Percentiles rank a stretch among this genome's conserved stretches.
phyloP scores from a whole-genome alignment of 2,113 vertebrate genomes.

The Dromas ardeola region DNA sequence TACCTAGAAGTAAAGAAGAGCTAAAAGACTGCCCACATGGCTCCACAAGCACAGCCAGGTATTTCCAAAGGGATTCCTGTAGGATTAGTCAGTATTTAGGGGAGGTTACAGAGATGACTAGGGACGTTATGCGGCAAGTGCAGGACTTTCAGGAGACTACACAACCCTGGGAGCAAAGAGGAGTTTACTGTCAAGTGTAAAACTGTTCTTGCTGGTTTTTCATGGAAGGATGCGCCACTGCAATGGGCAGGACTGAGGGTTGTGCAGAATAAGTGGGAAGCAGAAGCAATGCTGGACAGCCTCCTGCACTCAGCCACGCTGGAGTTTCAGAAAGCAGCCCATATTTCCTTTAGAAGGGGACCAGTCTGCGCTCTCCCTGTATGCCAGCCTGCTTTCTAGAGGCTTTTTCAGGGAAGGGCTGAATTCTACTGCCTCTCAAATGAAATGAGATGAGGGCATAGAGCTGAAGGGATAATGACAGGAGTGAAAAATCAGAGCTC shows the following conservation, averaged over 20 bases:
- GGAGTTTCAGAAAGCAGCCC: not conserved
- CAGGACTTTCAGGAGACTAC: not conserved
- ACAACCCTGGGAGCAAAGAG: not conserved
- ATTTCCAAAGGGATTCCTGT: not conserved
- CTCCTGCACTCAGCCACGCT: not conserved
- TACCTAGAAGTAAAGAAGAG: conserved; percentile 75
- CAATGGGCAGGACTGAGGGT: fast-evolving
- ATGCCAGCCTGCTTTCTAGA: not conserved
- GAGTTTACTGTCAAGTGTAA: not conserved
- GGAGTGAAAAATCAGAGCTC: not conserved
- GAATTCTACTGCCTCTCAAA: not conserved
- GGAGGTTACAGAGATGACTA: not conserved
- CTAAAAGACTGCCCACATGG: fast-evolving
- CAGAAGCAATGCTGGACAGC: too few relatives aligned
- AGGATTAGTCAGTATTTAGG: not conserved
- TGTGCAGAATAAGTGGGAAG: not conserved
- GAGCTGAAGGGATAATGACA: not conserved
- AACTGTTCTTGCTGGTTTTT: not conserved
- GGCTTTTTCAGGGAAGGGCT: not conserved
- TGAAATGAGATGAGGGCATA: not conserved
- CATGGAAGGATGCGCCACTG: not conserved
- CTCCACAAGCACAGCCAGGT: not conserved
- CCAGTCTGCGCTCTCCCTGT: fast-evolving
- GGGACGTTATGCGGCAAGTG: not conserved
- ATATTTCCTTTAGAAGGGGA: not conserved